A percentile compares a stretch with the other conserved stretches of the same genome.
These are phyloP conservation scores for Caradrina clavipalpis DNA, from an alignment of 2,888 invertebrate species.

Conservation along the genomic window DNA sequence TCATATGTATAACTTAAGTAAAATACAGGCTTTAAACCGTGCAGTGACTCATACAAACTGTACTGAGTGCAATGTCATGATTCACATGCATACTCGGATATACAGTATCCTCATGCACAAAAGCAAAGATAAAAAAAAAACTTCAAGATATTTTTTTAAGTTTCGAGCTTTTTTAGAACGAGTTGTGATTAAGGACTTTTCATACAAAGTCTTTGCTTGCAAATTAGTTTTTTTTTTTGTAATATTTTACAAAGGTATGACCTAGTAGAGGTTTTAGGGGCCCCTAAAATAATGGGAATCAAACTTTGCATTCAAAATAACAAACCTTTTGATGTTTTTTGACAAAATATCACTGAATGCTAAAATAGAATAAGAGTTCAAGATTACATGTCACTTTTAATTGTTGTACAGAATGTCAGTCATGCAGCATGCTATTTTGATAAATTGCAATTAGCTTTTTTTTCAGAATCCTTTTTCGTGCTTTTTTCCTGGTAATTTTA, in stretches of 20 bases:
- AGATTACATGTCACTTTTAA: background rate
- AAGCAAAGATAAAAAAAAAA: constrained; percentile 21
- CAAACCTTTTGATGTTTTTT: too few species aligned
- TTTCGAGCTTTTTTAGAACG: background rate
- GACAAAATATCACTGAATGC: background rate
- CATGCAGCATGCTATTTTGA: constrained; percentile 58
- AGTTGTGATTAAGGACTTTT: background rate
- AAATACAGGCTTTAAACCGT: constrained; percentile 14
- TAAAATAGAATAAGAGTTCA: background rate
- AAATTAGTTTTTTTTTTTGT: background rate
- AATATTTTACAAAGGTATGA: background rate
- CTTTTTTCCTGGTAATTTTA: constrained; percentile 25
- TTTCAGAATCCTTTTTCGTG: constrained; percentile 13
- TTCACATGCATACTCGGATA: constrained; percentile 28
- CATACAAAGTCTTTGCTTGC: background rate
- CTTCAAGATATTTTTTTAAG: constrained; percentile 5
- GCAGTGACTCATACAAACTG: constrained; percentile 31
- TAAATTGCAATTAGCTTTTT: constrained; percentile 2
- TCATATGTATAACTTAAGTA: constrained; percentile 13
- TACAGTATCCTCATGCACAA: constrained; percentile 18
- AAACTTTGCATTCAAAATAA: too few species aligned
- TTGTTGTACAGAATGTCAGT: constrained; percentile 3
- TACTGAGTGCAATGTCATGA: constrained; percentile 22
- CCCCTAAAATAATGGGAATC: background rate
- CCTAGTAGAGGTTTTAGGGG: constrained; percentile 2